Percentiles rank a stretch among this genome's conserved stretches.
These are phyloP conservation scores for Leptopilina syphax DNA, from an alignment of 2,888 invertebrate genomes.

Conservation along the genomic window DNA sequence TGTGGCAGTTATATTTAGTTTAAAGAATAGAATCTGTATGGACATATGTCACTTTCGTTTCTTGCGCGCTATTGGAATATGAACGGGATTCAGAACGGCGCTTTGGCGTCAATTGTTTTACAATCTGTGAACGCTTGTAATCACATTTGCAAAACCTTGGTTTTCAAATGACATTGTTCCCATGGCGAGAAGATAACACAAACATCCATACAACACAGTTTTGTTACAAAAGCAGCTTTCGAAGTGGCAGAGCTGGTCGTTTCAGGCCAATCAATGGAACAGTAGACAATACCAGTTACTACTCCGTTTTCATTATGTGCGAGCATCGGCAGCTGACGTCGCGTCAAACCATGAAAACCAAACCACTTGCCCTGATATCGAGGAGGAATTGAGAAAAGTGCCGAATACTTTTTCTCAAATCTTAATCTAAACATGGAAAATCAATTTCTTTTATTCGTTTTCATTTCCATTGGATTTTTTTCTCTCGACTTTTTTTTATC, in stretches of 20 bases:
- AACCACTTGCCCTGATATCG: not conserved
- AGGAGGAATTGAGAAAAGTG: not conserved
- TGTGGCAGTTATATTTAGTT: too few species aligned
- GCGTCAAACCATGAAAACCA: not conserved
- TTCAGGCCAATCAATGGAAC: slow-evolving; percentile 24
- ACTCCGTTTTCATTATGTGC: slow-evolving; percentile 24
- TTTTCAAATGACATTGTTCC: slow-evolving; percentile 32
- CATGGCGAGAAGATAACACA: slow-evolving; percentile 11
- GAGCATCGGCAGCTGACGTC: slow-evolving; percentile 21
- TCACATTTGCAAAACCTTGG: slow-evolving; percentile 13
- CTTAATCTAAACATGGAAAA: too few species aligned
- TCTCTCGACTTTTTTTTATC: too few species aligned
- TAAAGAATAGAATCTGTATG: not conserved
- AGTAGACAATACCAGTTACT: slow-evolving; percentile 11
- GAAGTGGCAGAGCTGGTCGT: not conserved
- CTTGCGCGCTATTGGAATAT: not conserved
- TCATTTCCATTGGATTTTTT: too few species aligned
- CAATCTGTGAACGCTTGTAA: slow-evolving; percentile 14
- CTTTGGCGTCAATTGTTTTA: slow-evolving; percentile 17
- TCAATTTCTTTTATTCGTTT: too few species aligned
- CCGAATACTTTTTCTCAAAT: too few species aligned
- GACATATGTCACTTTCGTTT: slow-evolving; percentile 1
- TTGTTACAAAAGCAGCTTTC: slow-evolving; percentile 10
- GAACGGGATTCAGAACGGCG: slow-evolving; percentile 15
- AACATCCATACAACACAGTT: slow-evolving; percentile 12